Evolutionary conservation across 1,140 invertebrate species (phyloP), one percentile per base, ranked within the genome.

Genomic region (Pseudomyrmex pallidus): DNA sequence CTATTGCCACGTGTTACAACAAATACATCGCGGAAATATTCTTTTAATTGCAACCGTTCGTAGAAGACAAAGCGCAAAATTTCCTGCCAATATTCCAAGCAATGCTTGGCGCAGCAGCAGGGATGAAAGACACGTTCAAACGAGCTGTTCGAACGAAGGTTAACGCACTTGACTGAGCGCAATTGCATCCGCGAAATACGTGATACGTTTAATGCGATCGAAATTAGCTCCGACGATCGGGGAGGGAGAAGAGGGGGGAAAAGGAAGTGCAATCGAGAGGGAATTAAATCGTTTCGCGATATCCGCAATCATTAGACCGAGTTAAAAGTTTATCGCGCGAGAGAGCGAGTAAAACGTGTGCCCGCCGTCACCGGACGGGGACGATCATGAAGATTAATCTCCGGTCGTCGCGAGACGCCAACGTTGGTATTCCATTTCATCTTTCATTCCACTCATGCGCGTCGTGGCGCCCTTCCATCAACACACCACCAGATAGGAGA

Each of bases 331-430:
- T 35, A 35, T 17, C 44, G 59, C 57, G 63, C 44, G 59, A 52
- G 63, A 35, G 35, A 86, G 54, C 59, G 70, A 35, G 70, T 70
- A 64, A 35, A 48, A 25, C 50, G 76, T 72, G 54, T 12, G 52
- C 25, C 20, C 9, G 74, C 56, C 35, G 66, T 17, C 64, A 54
- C 67, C 80, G 46, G 8, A 8, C 48, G 44, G 17, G 48, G 85
- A 87, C 59, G 85, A 87, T 87, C 85, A 62, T 67, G 76, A 61
- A 88, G 86, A 88, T 88, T 88, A 85, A 85, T 87, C 83, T 85
- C 44, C 82, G 66, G 50, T 87, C 83, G 52, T 44, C 70, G 83
- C 70, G 54, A 87, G 17, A 59, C 50, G 85, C 61, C 82, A 61
- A n/a, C 62, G 50, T 62, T 54, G 72, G 17, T 73, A 68, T 57